These are phyloP conservation scores for Rhagoletis zephyria DNA, from an alignment of 1,140 invertebrate genomes.

Conservation along the genomic window DNA sequence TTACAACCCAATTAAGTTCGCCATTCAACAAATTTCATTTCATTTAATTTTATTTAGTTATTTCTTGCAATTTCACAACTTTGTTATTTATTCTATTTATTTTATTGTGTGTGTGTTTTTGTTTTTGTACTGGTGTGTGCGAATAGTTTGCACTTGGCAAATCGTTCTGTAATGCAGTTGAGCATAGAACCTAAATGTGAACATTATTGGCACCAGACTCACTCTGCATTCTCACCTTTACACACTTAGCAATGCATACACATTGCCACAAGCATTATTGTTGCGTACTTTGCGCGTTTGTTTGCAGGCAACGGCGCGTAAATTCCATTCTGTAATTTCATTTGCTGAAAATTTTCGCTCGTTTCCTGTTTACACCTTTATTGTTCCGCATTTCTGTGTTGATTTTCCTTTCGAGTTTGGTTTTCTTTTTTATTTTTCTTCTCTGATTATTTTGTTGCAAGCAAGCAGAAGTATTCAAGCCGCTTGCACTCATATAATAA, in stretches of 20 bases:
- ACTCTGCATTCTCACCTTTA: background rate
- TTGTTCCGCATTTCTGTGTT: background rate
- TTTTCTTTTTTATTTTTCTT: background rate
- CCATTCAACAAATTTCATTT: slow-evolving; percentile 28
- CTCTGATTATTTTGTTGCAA: background rate
- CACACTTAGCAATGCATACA: background rate
- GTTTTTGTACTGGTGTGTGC: background rate
- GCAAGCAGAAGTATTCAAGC: background rate
- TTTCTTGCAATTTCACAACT: background rate
- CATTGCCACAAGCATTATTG: background rate
- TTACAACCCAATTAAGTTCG: slow-evolving; percentile 40
- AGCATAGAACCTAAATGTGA: background rate
- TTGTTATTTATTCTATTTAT: slow-evolving; percentile 22
- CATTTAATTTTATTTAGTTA: background rate
- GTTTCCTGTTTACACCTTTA: slow-evolving; percentile 8
- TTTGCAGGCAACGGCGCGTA: slow-evolving; percentile 32
- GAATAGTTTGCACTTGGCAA: background rate
- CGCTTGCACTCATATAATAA: background rate
- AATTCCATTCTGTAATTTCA: slow-evolving; percentile 38
- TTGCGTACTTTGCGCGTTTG: background rate
- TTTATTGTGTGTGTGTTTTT: background rate
- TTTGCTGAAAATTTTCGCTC: background rate
- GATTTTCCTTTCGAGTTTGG: background rate
- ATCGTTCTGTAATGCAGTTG: background rate
- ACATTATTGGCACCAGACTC: background rate